A percentile compares a stretch with the other conserved stretches of the same genome.
phyloP scores from a whole-genome alignment of 2,888 invertebrate genomes.

The Odontomyia ornata region DNA sequence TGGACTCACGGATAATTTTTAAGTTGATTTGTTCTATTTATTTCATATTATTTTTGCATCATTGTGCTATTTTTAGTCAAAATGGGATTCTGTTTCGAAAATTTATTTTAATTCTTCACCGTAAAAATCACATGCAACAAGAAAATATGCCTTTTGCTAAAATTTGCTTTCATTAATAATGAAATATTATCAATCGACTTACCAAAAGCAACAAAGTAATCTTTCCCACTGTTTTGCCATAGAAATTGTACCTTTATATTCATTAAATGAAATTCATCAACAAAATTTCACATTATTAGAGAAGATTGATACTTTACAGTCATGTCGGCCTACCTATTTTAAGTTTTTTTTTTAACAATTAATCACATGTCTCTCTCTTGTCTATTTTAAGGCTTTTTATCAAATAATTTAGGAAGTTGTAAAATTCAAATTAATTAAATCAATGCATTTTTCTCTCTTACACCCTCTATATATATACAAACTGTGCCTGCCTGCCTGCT shows the following conservation, averaged over 20 bases:
- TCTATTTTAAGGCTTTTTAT: constrained; percentile 46
- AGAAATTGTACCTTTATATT: constrained; percentile 1
- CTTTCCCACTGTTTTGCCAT: constrained; percentile 23
- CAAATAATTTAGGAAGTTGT: constrained; percentile 33
- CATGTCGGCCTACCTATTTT: not conserved
- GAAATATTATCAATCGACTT: constrained; percentile 1
- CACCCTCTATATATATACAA: constrained; percentile 49
- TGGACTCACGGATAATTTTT: constrained; percentile 23
- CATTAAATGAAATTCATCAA: not conserved
- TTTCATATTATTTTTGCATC: not conserved
- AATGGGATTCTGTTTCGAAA: constrained; percentile 29
- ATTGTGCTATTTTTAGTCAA: constrained; percentile 21
- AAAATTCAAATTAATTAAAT: constrained; percentile 48
- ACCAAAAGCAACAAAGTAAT: constrained; percentile 16
- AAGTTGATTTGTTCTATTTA: constrained; percentile 10
- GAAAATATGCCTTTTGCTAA: constrained; percentile 11
- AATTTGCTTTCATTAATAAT: constrained; percentile 30
- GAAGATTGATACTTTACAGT: not conserved
- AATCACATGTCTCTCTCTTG: constrained; percentile 42
- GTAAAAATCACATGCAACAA: not conserved
- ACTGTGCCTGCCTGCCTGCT: constrained; percentile 46
- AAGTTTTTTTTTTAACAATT: not conserved
- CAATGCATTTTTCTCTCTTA: constrained; percentile 50
- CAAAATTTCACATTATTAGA: constrained; percentile 1
- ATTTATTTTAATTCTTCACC: not conserved